Conservation (phyloP, 2,113 vertebrate species). For the Zapornia atra region DNA sequence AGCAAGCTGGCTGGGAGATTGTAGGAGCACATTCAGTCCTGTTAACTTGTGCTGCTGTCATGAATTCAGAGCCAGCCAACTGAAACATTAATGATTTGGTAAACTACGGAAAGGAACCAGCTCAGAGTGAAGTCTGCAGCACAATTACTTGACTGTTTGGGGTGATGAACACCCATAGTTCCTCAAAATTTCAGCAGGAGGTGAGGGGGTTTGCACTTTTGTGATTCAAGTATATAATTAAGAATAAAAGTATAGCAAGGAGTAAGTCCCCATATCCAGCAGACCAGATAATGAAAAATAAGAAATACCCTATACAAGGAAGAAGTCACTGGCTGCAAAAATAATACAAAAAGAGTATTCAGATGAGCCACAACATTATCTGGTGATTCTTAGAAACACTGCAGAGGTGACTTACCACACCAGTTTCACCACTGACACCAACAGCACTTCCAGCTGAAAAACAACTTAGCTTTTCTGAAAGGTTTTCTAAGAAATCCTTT, state of each 20-base stretch:
- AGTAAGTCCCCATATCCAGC: background rate
- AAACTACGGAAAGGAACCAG: background rate
- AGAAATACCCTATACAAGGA: background rate
- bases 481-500: constrained; percentile 57
- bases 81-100: constrained; percentile 47
- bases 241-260: constrained; percentile 1
- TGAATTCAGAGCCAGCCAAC: constrained; percentile 23
- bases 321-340: background rate
- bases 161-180: background rate
- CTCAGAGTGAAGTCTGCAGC: background rate
- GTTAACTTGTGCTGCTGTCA: background rate
- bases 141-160: background rate
- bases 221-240: background rate
- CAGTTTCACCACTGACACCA: constrained; percentile 27
- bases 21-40: background rate
- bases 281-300: background rate
- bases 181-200: background rate
- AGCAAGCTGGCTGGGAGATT: background rate
- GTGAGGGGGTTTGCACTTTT: background rate
- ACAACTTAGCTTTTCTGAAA: background rate
- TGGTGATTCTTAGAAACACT: constrained; percentile 28
- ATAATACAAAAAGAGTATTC: background rate
- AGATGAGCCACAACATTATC: background rate
- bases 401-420: constrained; percentile 14
- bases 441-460: constrained; percentile 17